Evolutionary conservation across 2,888 invertebrate species (phyloP).

Genomic region (Fabriciana adippe): DNA sequence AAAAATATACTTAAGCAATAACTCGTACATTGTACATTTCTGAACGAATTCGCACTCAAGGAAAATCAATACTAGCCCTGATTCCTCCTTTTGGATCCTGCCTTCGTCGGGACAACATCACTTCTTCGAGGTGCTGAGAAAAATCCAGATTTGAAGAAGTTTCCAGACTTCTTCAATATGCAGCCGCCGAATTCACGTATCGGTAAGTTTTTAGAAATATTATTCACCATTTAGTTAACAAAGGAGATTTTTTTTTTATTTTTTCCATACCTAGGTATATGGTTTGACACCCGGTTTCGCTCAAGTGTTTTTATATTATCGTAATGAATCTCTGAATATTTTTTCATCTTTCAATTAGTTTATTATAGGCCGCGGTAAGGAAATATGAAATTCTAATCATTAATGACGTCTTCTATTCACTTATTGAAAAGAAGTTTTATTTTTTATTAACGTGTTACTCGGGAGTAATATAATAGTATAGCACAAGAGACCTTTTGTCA

Average conservation of each 20-base stretch:
- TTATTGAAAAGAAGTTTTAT: too few species aligned
- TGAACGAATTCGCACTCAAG: conserved; percentile 4
- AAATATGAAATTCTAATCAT: too few species aligned
- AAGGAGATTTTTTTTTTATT: not conserved
- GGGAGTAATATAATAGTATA: too few species aligned
- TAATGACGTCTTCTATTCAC: too few species aligned
- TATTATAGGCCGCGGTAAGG: too few species aligned
- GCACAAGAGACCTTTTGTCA: too few species aligned
- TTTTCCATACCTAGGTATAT: not conserved
- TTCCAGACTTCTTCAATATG: conserved; percentile 3
- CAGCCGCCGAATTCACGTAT: not conserved
- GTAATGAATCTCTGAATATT: too few species aligned
- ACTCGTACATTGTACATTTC: not conserved
- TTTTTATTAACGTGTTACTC: too few species aligned
- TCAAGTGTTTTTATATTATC: too few species aligned
- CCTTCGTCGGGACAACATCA: conserved; percentile 3
- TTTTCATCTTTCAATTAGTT: too few species aligned
- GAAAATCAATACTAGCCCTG: conserved; percentile 1
- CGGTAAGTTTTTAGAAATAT: not conserved
- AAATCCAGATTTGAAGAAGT: conserved; percentile 13
- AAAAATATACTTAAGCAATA: too few species aligned
- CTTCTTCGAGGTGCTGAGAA: not conserved
- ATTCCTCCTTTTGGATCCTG: conserved; percentile 17
- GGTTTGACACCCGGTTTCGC: too few species aligned
- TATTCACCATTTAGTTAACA: not conserved